Conservation (phyloP, 2,888 invertebrate species). For the Chironomus tentans region DNA sequence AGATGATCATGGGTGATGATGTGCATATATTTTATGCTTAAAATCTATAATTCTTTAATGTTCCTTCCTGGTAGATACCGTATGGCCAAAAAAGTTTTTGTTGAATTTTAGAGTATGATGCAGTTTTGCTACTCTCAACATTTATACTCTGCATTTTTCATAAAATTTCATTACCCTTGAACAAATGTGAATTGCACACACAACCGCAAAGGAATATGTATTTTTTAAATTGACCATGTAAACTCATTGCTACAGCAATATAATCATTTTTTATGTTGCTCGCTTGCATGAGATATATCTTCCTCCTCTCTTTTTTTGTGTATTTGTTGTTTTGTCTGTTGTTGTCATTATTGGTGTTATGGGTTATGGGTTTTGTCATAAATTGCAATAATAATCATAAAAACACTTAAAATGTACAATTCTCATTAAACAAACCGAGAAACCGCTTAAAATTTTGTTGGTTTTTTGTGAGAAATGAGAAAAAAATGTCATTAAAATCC, state of each 20-base stretch:
- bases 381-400: conserved; percentile 20
- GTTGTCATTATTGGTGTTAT: neutral
- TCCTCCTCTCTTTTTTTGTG: neutral
- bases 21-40: conserved; percentile 3
- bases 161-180: neutral
- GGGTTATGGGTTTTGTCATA: conserved; percentile 8
- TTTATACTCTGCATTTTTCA: no score
- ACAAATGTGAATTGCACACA: neutral
- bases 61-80: conserved; percentile 15
- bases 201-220: conserved; percentile 2
- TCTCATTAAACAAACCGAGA: conserved; percentile 8
- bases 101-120: no score
- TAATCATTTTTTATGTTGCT: conserved; percentile 8
- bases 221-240: conserved; percentile 9
- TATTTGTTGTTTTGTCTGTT: neutral
- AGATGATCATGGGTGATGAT: conserved; percentile 26
- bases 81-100: neutral
- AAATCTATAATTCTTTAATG: neutral
- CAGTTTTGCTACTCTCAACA: no score
- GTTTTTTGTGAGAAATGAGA: neutral
- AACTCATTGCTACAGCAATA: neutral
- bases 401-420: conserved; percentile 16
- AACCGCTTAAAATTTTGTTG: neutral
- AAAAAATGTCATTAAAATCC: neutral
- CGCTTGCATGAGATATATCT: neutral